These are phyloP conservation scores for Tetramorium alpestre DNA, from an alignment of 1,140 invertebrate species.

Conservation along the genomic window DNA sequence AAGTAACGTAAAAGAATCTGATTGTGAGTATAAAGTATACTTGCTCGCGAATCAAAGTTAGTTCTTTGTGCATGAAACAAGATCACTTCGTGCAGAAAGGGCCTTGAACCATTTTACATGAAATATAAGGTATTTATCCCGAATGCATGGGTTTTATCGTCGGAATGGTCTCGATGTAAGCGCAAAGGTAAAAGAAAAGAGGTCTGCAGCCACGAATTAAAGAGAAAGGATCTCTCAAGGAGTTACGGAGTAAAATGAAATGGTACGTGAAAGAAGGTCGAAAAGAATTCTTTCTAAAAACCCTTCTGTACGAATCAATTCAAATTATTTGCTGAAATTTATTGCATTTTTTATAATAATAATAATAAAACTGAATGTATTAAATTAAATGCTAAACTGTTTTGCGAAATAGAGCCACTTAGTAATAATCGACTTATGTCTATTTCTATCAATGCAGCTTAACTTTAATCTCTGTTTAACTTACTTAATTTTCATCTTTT, in stretches of 20 bases:
- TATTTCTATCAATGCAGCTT: too few species aligned
- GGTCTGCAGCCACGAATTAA: slow-evolving; percentile 19
- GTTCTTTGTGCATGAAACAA: background rate
- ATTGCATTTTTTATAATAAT: background rate
- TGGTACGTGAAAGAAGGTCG: background rate
- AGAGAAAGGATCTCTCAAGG: slow-evolving; percentile 32
- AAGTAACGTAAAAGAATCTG: background rate
- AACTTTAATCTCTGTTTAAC: too few species aligned
- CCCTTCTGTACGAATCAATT: background rate
- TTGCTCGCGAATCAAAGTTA: background rate
- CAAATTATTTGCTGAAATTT: background rate
- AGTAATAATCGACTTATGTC: background rate
- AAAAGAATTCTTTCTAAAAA: background rate
- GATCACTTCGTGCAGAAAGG: background rate
- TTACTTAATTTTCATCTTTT: too few species aligned
- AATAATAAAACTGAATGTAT: background rate
- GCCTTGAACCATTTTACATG: background rate
- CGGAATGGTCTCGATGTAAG: background rate
- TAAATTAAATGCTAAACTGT: background rate
- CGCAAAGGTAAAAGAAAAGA: slow-evolving; percentile 7
- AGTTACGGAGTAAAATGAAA: slow-evolving; percentile 10
- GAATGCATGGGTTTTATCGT: background rate
- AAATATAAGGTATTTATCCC: background rate
- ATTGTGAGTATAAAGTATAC: background rate
- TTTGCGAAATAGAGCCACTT: background rate